A percentile compares a stretch with the other conserved stretches of the same genome.
Evolutionary conservation across 2,888 invertebrate genomes (phyloP).

Genomic region (Horisme vitalbata): DNA sequence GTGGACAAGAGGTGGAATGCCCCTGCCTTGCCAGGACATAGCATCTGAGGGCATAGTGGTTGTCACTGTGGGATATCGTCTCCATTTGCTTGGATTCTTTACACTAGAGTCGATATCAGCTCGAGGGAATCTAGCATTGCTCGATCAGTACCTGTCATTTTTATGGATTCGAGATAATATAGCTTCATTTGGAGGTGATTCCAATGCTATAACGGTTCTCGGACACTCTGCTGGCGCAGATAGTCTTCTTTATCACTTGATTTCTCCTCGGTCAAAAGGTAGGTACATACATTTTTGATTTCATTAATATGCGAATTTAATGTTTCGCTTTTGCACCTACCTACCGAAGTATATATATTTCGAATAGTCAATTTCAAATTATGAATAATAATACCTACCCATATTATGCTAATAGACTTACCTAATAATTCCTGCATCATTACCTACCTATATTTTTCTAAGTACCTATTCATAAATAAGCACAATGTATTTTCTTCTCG

Average conservation of each 20-base stretch:
- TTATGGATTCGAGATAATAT: conserved; percentile 91
- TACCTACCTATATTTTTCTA: not conserved
- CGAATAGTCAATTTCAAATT: too few relatives aligned
- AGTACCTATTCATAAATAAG: not conserved
- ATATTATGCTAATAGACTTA: too few relatives aligned
- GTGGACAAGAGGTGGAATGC: conserved; percentile 78
- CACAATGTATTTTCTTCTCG: conserved; percentile 20
- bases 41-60: conserved; percentile 88
- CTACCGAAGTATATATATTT: too few relatives aligned
- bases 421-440: too few relatives aligned
- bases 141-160: conserved; percentile 92
- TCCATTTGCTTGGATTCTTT: conserved; percentile 88
- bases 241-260: conserved; percentile 85
- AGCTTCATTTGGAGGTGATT: conserved; percentile 90
- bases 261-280: conserved; percentile 86
- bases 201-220: conserved; percentile 88
- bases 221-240: conserved; percentile 92
- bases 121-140: conserved; percentile 92
- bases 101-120: conserved; percentile 79
- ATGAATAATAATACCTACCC: too few relatives aligned
- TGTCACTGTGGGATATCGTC: conserved; percentile 87
- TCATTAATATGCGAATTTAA: too few relatives aligned
- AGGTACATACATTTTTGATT: too few relatives aligned
- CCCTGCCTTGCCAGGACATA: conserved; percentile 87
- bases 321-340: too few relatives aligned